Evolutionary conservation across 2,888 invertebrate species (phyloP), one percentile per base, ranked within the genome.

Genomic region (Thecophora atra): DNA sequence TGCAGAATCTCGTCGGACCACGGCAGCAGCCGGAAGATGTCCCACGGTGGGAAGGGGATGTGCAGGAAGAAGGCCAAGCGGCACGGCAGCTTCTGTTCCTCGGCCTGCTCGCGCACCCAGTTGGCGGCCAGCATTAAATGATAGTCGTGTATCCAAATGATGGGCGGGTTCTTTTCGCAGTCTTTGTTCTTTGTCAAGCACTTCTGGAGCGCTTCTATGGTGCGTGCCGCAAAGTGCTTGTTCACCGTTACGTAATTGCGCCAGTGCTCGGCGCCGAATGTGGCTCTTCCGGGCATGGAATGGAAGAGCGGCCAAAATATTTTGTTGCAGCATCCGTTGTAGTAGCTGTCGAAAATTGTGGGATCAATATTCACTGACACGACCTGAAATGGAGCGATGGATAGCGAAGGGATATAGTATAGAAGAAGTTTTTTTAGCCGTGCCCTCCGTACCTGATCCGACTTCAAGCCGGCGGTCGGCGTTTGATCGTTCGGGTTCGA

Each of bases 41-140:
- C 97, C 94, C 96, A 97, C 17, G 96, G 93, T 17, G 96, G 96
- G 86, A 97, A 97, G 0, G 97, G 97, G 81, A 97, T 97, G 87
- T 97, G 97, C 74, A 97, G 89, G 87, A 97, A 97, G 88, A 97
- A 97, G 37, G 95, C 96, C 76, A 97, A 87, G 83, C 95, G 94
- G 82, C 92, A 92, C 74, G 90, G 89, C 28, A 95, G 88, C 72
- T 91, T 90, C 78, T 91, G 91, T 80, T 94, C 94, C 79, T 95
- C 95, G 0, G 93, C 93, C 80, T 91, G 91, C 87, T 95, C 94
- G 84, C 97, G 90, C 77, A 97, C 93, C 91, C 95, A 95, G 85
- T 95, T 95, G 51, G 97, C 95, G 17, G 95, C 94, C 81, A 96
- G 87, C 95, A 97, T 96, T 21, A 97, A 89, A 83, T 97, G 97